Conservation (phyloP, 2,113 vertebrate species). For the Leiothrix lutea region DNA sequence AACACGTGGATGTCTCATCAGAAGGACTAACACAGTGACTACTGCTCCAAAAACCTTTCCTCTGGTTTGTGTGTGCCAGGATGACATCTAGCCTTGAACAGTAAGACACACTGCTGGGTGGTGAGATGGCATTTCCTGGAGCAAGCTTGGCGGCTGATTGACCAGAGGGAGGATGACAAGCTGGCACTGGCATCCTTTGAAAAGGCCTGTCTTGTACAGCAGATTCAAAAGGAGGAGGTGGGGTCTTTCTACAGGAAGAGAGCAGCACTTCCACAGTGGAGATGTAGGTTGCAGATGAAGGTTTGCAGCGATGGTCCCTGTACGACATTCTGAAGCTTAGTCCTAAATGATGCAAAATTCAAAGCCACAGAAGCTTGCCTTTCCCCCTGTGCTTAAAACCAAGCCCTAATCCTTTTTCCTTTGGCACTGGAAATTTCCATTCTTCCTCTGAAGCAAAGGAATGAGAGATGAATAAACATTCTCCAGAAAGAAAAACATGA, state of each 20-base stretch:
- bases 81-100: conserved; percentile 64
- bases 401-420: conserved; percentile 54
- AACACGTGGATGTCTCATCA: background rate
- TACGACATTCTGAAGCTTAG: conserved; percentile 61
- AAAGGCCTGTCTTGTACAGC: background rate
- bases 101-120: conserved; percentile 13
- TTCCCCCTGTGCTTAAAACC: conserved; percentile 37
- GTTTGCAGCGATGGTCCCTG: conserved; percentile 17
- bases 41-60: background rate
- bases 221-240: conserved; percentile 30
- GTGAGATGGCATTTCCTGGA: background rate
- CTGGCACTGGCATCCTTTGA: background rate
- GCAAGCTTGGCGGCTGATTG: background rate
- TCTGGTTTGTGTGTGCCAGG: conserved; percentile 20
- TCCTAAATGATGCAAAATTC: conserved; percentile 25
- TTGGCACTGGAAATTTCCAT: conserved; percentile 61
- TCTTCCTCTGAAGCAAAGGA: conserved; percentile 43
- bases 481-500: background rate
- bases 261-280: conserved; percentile 61
- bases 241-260: conserved; percentile 32
- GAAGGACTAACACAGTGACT: background rate
- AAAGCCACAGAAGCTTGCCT: conserved; percentile 8
- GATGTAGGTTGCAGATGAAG: conserved; percentile 46
- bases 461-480: conserved; percentile 27
- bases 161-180: background rate